These are phyloP conservation scores for Pseudochromis fuscus DNA, from an alignment of 2,797 vertebrate species.

Conservation along the genomic window DNA sequence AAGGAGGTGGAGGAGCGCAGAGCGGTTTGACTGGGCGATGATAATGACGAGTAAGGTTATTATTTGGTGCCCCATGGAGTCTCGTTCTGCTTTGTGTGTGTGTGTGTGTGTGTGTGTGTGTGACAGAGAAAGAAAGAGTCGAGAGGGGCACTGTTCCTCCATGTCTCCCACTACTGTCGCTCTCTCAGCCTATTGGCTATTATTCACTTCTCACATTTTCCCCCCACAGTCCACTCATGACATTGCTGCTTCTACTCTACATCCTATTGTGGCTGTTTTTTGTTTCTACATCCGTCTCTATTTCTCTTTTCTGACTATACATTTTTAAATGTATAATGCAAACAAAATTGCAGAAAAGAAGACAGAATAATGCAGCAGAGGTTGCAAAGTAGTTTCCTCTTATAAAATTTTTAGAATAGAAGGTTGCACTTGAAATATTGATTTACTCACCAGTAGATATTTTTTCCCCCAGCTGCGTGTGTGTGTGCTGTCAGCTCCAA, in stretches of 20 bases:
- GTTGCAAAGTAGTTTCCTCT: conserved; percentile 35
- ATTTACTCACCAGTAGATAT: conserved; percentile 51
- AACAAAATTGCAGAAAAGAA: conserved; percentile 26
- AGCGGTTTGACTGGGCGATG: conserved; percentile 66
- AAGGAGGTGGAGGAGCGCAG: conserved; percentile 65
- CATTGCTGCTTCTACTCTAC: conserved; percentile 55
- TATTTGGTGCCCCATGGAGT: conserved; percentile 75
- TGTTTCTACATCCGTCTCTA: conserved; percentile 29
- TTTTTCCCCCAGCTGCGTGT: conserved; percentile 33
- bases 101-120: conserved; percentile 32
- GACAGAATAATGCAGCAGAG: conserved; percentile 27
- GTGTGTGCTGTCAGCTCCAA: conserved; percentile 69
- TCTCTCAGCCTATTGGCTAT: conserved; percentile 61
- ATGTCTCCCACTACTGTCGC: conserved; percentile 42
- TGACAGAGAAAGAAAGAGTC: conserved; percentile 21
- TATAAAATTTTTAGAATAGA: conserved; percentile 49
- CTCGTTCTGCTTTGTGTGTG: conserved; percentile 43
- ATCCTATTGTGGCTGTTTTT: conserved; percentile 41
- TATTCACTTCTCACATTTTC: conserved; percentile 60
- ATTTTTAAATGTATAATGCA: conserved; percentile 3
- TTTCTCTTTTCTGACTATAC: conserved; percentile 33
- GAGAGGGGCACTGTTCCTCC: conserved; percentile 40
- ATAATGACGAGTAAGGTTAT: conserved; percentile 80
- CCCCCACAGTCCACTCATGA: conserved; percentile 34
- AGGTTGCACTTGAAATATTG: conserved; percentile 74